Conservation (phyloP, 2,797 vertebrate genomes). For the Sebastes hubbsi region DNA sequence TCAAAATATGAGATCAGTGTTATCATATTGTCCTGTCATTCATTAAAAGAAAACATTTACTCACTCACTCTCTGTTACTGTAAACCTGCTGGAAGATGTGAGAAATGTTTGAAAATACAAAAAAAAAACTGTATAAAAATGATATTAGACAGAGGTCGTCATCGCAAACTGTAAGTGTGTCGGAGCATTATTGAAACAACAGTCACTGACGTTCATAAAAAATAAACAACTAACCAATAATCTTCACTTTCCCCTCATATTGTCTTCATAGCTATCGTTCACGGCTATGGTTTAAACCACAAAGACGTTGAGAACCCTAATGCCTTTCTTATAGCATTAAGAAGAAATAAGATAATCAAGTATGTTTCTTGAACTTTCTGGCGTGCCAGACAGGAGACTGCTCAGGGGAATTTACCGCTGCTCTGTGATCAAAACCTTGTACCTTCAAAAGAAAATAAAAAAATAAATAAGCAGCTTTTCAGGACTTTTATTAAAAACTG, state of each 20-base stretch:
- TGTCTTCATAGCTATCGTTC: slow-evolving; percentile 32
- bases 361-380: slow-evolving; percentile 63
- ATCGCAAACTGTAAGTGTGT: too few species aligned
- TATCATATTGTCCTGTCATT: not conserved
- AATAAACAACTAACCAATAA: not conserved
- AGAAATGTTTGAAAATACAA: not conserved
- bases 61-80: not conserved
- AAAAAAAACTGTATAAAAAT: not conserved
- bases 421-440: slow-evolving; percentile 62
- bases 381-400: slow-evolving; percentile 61
- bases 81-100: not conserved
- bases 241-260: slow-evolving; percentile 18
- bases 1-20: not conserved
- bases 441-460: slow-evolving; percentile 25
- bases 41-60: slow-evolving; percentile 4
- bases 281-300: slow-evolving; percentile 35
- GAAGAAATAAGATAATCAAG: slow-evolving; percentile 69
- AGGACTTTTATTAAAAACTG: slow-evolving; percentile 43
- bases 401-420: slow-evolving; percentile 75
- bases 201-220: not conserved
- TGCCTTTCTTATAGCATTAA: slow-evolving; percentile 68
- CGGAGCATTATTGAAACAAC: not conserved
- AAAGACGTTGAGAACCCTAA: slow-evolving; percentile 55
- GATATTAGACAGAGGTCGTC: too few species aligned
- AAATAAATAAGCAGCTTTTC: slow-evolving; percentile 38